phyloP scores from a whole-genome alignment of 2,797 vertebrate genomes.

The Spizella passerina region DNA sequence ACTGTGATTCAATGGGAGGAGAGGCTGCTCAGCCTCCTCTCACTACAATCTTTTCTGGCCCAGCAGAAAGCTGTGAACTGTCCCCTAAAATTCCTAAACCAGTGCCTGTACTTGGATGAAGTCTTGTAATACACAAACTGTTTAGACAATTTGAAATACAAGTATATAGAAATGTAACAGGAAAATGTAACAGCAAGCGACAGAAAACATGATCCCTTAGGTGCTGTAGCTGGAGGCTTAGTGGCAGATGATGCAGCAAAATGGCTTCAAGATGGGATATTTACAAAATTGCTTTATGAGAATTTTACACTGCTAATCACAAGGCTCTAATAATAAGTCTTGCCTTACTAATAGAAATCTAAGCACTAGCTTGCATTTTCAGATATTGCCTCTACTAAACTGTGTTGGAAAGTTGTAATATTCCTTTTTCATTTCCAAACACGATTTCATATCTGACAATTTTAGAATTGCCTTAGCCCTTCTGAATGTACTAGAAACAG shows the following conservation, averaged over 20 bases:
- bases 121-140: not conserved
- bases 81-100: not conserved
- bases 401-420: slow-evolving; percentile 40
- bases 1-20: not conserved
- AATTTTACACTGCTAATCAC: slow-evolving; percentile 64
- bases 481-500: slow-evolving; percentile 34
- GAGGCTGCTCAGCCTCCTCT: not conserved
- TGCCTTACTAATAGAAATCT: slow-evolving; percentile 67
- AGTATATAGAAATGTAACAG: slow-evolving; percentile 21
- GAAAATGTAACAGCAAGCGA: slow-evolving; percentile 10
- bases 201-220: slow-evolving; percentile 62
- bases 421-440: slow-evolving; percentile 47
- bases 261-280: slow-evolving; percentile 45
- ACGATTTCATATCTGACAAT: not conserved
- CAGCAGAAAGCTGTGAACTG: not conserved
- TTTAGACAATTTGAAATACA: slow-evolving; percentile 43
- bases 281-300: slow-evolving; percentile 68
- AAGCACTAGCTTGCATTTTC: slow-evolving; percentile 52
- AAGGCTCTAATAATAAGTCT: slow-evolving; percentile 64
- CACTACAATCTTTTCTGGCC: not conserved
- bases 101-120: not conserved
- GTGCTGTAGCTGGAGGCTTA: slow-evolving; percentile 56
- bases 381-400: slow-evolving; percentile 28
- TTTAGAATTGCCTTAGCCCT: slow-evolving; percentile 16
- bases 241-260: slow-evolving; percentile 53